Percentiles rank a stretch among this genome's conserved stretches.
phyloP scores from a whole-genome alignment of 2,113 vertebrate genomes.

The Microtus richardsoni region DNA sequence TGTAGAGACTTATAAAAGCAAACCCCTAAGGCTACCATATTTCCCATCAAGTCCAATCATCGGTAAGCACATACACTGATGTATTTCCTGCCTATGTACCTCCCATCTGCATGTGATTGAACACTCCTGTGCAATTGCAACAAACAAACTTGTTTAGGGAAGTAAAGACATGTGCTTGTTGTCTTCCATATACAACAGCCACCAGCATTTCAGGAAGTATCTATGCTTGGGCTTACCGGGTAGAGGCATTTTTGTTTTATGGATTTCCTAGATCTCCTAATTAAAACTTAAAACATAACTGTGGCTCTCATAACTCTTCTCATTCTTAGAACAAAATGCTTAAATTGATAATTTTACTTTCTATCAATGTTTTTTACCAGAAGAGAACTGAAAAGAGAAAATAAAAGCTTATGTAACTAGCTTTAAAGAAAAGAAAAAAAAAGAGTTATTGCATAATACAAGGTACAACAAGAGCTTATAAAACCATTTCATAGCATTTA shows the following conservation, averaged over 20 bases:
- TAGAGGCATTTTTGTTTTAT: neutral
- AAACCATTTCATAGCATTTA: neutral
- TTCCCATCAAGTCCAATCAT: too few species aligned
- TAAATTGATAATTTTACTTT: neutral
- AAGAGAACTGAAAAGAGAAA: neutral
- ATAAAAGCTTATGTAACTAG: neutral
- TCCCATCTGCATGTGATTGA: too few species aligned
- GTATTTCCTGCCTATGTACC: too few species aligned
- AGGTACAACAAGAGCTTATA: neutral
- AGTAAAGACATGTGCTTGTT: neutral
- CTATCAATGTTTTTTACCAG: neutral
- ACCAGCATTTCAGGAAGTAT: neutral
- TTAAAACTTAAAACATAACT: neutral
- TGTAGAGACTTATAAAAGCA: too few species aligned
- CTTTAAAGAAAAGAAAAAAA: neutral
- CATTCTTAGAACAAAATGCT: neutral
- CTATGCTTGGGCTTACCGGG: neutral
- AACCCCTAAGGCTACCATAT: too few species aligned
- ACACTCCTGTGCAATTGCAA: too few species aligned
- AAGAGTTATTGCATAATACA: neutral
- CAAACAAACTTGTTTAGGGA: neutral
- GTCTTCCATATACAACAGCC: neutral
- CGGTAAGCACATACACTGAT: too few species aligned
- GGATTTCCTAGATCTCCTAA: neutral
- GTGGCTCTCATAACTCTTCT: neutral